Percentiles rank a stretch among this genome's conserved stretches.
These are phyloP conservation scores for Danio choprae DNA, from an alignment of 2,797 vertebrate species.

Conservation along the genomic window DNA sequence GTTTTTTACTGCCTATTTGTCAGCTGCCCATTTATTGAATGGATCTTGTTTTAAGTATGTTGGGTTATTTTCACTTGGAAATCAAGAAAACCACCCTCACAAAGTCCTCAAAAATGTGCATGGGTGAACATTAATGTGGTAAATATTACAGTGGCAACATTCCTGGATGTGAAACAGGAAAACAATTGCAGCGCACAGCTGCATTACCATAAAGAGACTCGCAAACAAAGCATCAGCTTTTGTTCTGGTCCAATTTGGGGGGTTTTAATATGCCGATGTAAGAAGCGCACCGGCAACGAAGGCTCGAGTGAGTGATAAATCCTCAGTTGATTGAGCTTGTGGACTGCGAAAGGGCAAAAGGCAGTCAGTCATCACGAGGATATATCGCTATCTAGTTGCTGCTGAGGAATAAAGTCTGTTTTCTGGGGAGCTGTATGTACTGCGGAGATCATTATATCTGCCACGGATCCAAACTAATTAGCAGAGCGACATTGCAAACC, in stretches of 20 bases:
- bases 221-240: slow-evolving; percentile 26
- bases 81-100: too few relatives aligned
- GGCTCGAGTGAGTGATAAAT: slow-evolving; percentile 68
- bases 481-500: slow-evolving; percentile 70
- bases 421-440: slow-evolving; percentile 66
- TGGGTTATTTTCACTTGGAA: not conserved
- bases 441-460: slow-evolving; percentile 68
- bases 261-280: slow-evolving; percentile 49
- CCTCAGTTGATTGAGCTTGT: slow-evolving; percentile 68
- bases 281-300: slow-evolving; percentile 48
- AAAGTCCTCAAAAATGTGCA: not conserved
- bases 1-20: too few relatives aligned
- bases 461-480: slow-evolving; percentile 74
- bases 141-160: too few relatives aligned
- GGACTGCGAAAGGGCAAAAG: slow-evolving; percentile 64
- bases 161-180: slow-evolving; percentile 20
- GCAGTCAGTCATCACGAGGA: slow-evolving; percentile 67
- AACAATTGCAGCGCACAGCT: slow-evolving; percentile 51
- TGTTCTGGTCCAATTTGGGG: slow-evolving; percentile 54
- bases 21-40: too few relatives aligned
- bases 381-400: slow-evolving; percentile 58
- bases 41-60: not conserved
- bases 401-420: slow-evolving; percentile 61
- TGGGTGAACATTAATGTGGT: not conserved
- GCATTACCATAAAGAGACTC: slow-evolving; percentile 34